These are phyloP conservation scores for Columba guinea DNA, from an alignment of 2,797 vertebrate species.

Conservation along the genomic window DNA sequence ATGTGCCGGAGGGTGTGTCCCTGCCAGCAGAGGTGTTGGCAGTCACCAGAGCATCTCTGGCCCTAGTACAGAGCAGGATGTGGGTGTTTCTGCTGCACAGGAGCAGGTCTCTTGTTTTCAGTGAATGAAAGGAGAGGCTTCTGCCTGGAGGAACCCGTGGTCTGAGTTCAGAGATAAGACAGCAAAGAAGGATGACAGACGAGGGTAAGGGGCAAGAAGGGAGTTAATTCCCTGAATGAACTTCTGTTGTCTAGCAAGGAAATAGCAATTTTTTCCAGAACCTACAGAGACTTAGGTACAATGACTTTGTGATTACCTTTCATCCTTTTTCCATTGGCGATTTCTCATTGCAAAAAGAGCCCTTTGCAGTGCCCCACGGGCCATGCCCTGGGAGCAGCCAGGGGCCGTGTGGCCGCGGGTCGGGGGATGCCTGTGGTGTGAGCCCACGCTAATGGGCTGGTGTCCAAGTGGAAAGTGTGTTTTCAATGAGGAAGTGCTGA, in stretches of 20 bases:
- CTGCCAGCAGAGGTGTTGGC: too few species aligned
- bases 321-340: slow-evolving; percentile 51
- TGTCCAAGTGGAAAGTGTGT: slow-evolving; percentile 77
- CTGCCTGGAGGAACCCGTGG: neutral
- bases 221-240: slow-evolving; percentile 36
- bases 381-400: neutral
- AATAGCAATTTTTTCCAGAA: slow-evolving; percentile 36
- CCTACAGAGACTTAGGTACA: slow-evolving; percentile 50
- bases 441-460: slow-evolving; percentile 67
- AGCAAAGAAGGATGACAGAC: neutral
- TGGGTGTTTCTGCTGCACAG: neutral
- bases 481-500: slow-evolving; percentile 79
- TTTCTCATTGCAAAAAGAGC: slow-evolving; percentile 54
- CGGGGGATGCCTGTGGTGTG: neutral
- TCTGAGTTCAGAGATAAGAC: neutral
- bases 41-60: too few species aligned
- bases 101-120: neutral
- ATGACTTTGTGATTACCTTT: slow-evolving; percentile 66
- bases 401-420: neutral
- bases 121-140: neutral
- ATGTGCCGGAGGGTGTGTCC: too few species aligned
- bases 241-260: slow-evolving; percentile 40
- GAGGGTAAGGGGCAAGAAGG: slow-evolving; percentile 16
- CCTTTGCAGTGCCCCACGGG: slow-evolving; percentile 40
- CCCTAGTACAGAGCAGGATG: neutral